Conservation (phyloP, 2,888 invertebrate species). For the Drosophila parthenogenetica region DNA sequence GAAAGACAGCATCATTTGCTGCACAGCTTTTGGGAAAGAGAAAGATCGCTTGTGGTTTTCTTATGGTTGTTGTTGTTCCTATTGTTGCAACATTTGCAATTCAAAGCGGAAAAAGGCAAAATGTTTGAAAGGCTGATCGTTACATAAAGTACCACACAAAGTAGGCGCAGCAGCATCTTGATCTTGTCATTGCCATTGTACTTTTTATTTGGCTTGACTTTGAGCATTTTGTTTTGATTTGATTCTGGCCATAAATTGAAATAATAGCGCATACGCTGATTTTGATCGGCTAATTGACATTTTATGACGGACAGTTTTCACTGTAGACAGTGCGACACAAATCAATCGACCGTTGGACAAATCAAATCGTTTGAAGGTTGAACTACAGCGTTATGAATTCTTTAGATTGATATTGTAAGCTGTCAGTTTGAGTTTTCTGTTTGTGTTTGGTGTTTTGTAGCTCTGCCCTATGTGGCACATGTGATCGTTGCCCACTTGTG, state of each 20-base stretch:
- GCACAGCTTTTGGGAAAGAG: constrained; percentile 2
- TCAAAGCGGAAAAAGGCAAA: constrained; percentile 42
- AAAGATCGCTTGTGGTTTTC: constrained; percentile 60
- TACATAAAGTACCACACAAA: constrained; percentile 70
- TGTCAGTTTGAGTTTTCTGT: constrained; percentile 1
- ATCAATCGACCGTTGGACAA: constrained; percentile 35
- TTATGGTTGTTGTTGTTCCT: constrained; percentile 50
- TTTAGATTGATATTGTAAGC: constrained; percentile 33
- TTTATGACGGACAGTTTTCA: constrained; percentile 69
- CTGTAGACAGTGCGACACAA: constrained; percentile 29
- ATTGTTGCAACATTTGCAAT: constrained; percentile 52
- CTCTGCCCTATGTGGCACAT: background rate
- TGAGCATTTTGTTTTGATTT: constrained; percentile 10
- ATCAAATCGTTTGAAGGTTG: constrained; percentile 23
- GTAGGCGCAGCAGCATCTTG: constrained; percentile 54
- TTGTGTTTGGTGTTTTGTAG: background rate
- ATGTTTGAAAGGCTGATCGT: constrained; percentile 66
- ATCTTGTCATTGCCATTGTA: constrained; percentile 58
- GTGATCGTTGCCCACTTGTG: constrained; percentile 72
- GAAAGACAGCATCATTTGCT: constrained; percentile 54
- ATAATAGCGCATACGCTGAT: constrained; percentile 68
- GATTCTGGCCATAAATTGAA: constrained; percentile 71
- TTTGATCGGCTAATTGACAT: constrained; percentile 77
- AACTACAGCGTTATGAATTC: constrained; percentile 17
- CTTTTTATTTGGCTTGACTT: constrained; percentile 17